Base-by-base conservation (phyloP, 2,113 vertebrate species). In the Passer montanus region DNA sequence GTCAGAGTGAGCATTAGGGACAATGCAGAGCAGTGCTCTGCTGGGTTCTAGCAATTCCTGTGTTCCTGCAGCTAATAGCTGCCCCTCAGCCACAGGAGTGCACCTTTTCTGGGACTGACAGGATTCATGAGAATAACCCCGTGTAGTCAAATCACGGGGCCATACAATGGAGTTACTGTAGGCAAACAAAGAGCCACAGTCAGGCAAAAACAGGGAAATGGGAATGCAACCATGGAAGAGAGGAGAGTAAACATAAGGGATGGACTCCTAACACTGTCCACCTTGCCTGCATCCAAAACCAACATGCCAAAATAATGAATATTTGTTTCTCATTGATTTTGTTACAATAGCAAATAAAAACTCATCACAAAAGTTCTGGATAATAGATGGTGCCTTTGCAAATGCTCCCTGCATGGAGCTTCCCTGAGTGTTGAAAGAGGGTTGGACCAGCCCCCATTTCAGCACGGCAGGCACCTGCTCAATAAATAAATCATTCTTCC, bases 171-270 rank as follows among this genome's bases (percentile, higher is more conserved):
- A 94, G 47, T 53, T 64, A 35, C 58, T 77, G 67, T 15, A 35
- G 64, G 90, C 67, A 82, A 72, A 93, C 72, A 87, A 75, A 90
- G 53, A 85, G 49, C 46, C 52, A 58, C 2, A 79, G 56, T 47
- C 41, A 43, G n/a, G 41, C 46, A 75, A 46, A 88, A 85, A 9
- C 6, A 69, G 46, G 2, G 21, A 33, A 77, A 6, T 13, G 55
- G 56, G 35, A 82, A 47, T 13, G 10, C 23, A 66, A 15, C 12
- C 11, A 22, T 11, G 41, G 50, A 66, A 87, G 37, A 68, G 37
- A 83, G 37, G 26, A 78, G 31, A 0, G 0, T 7, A 41, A 69
- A 60, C 18, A 6, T n/a, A 39, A 79, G 28, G 26, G 28, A 66
- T 0, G 1, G 11, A 62, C 35, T 53, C 55, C 33, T 31, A 77